Percentiles rank a stretch among this genome's conserved stretches.
Evolutionary conservation across 2,797 vertebrate species (phyloP).

Genomic region (Peromyscus aztecus): DNA sequence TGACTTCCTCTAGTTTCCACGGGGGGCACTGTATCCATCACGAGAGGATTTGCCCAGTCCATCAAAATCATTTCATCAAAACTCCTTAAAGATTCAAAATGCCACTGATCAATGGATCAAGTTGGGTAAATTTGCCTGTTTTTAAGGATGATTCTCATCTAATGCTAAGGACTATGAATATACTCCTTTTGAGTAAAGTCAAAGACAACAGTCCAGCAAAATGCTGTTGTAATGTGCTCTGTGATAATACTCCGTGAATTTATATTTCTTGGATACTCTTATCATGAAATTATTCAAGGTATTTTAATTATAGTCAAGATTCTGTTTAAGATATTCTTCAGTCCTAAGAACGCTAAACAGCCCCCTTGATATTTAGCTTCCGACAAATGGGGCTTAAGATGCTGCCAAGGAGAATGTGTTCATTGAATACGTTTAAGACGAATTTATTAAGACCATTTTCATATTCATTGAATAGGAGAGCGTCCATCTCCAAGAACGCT

Average conservation of each 20-base stretch:
- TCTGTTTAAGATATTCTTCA: slow-evolving; percentile 66
- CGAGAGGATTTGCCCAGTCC: background rate
- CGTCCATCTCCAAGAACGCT: background rate
- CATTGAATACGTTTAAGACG: slow-evolving; percentile 47
- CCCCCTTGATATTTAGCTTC: slow-evolving; percentile 56
- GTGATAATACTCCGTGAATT: slow-evolving; percentile 25
- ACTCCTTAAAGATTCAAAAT: background rate
- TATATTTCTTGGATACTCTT: slow-evolving; percentile 49
- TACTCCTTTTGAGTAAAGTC: background rate
- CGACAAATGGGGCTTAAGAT: slow-evolving; percentile 71
- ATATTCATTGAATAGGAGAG: slow-evolving; percentile 42
- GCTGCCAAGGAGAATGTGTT: slow-evolving; percentile 33
- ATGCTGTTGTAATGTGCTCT: slow-evolving; percentile 5
- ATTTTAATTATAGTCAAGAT: slow-evolving; percentile 71
- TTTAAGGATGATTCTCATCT: slow-evolving; percentile 24
- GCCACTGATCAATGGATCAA: background rate
- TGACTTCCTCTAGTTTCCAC: background rate
- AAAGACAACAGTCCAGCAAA: background rate
- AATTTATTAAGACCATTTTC: slow-evolving; percentile 58
- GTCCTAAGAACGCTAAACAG: slow-evolving; percentile 56
- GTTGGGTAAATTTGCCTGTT: background rate
- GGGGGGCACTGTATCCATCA: accelerated
- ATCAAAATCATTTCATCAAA: background rate
- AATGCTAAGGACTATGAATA: slow-evolving; percentile 36
- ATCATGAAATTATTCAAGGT: slow-evolving; percentile 64